phyloP scores from a whole-genome alignment of 2,113 vertebrate species.

The Istiophorus platypterus region DNA sequence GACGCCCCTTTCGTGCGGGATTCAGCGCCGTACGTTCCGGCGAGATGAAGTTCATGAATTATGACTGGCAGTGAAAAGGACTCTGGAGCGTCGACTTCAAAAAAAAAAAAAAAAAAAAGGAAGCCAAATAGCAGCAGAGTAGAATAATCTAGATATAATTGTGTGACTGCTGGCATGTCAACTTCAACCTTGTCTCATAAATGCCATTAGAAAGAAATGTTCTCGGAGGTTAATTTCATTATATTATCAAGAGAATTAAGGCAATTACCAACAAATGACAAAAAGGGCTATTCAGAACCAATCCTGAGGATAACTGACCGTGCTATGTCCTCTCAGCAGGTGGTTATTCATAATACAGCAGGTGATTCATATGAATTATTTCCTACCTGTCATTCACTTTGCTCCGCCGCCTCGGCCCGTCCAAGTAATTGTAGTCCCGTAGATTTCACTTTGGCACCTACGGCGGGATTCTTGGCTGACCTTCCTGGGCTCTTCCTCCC shows the following conservation, averaged over 20 bases:
- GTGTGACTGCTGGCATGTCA: constrained; percentile 61
- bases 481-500: constrained; percentile 72
- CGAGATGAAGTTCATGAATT: constrained; percentile 52
- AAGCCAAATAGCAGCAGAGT: constrained; percentile 43
- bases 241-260: constrained; percentile 78
- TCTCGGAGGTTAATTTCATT: constrained; percentile 75
- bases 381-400: constrained; percentile 83
- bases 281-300: constrained; percentile 65
- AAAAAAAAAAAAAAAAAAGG: too few relatives aligned
- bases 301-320: constrained; percentile 75
- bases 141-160: constrained; percentile 73
- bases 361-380: constrained; percentile 79
- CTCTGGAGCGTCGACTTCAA: constrained; percentile 53
- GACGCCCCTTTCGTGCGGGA: constrained; percentile 57
- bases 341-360: constrained; percentile 78
- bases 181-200: constrained; percentile 76
- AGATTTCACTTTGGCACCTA: constrained; percentile 77
- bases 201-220: constrained; percentile 72
- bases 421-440: constrained; percentile 78
- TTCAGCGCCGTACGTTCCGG: constrained; percentile 46
- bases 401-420: constrained; percentile 65
- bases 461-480: constrained; percentile 77
- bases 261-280: constrained; percentile 79
- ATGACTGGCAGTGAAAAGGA: constrained; percentile 34
- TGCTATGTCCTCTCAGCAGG: constrained; percentile 76